Percentiles rank a stretch among this genome's conserved stretches.
Conservation (phyloP, 2,888 invertebrate species). For the Melanophora roralis region DNA sequence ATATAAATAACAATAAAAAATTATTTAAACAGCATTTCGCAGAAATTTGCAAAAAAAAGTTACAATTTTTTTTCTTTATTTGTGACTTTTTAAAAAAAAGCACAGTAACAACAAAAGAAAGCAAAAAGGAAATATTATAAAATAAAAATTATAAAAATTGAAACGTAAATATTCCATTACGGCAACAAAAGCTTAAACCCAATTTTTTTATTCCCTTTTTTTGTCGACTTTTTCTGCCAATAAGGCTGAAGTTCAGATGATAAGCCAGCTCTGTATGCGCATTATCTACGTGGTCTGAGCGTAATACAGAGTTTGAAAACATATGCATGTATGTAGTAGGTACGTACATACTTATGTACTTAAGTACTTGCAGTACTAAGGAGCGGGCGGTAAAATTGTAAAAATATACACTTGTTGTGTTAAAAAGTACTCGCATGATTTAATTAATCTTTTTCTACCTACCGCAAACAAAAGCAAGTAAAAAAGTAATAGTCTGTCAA, state of each 20-base stretch:
- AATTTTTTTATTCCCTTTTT: constrained; percentile 18
- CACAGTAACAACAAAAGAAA: constrained; percentile 30
- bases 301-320: constrained; percentile 18
- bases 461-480: too few relatives aligned
- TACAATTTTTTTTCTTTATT: background rate
- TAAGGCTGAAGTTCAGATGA: constrained; percentile 62
- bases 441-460: background rate
- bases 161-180: constrained; percentile 54
- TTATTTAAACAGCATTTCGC: constrained; percentile 48
- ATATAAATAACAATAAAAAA: constrained; percentile 56
- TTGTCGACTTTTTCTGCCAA: constrained; percentile 24
- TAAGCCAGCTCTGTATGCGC: constrained; percentile 45
- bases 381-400: background rate
- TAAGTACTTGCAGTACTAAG: background rate
- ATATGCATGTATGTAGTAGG: too few relatives aligned
- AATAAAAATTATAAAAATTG: constrained; percentile 29
- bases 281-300: constrained; percentile 26
- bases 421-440: constrained; percentile 1
- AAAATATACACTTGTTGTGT: constrained; percentile 29
- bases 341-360: background rate
- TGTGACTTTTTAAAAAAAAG: background rate
- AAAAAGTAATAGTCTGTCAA: too few relatives aligned
- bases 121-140: constrained; percentile 26
- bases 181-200: constrained; percentile 41
- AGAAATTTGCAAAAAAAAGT: constrained; percentile 53